Evolutionary conservation across 2,888 invertebrate species (phyloP).

Genomic region (Autographa gamma): DNA sequence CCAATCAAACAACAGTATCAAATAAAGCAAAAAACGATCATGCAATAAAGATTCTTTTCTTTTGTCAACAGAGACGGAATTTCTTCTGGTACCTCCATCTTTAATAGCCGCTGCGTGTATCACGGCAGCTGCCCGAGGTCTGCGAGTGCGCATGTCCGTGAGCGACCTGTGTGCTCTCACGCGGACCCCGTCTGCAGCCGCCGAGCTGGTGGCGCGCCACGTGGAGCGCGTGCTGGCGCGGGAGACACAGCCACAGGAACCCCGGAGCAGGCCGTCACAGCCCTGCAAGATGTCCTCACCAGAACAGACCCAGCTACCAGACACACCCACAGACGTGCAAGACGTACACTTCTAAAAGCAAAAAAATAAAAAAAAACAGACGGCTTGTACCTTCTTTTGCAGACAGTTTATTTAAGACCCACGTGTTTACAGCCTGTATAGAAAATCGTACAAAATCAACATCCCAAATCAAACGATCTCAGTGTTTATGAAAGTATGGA

Average conservation of each 20-base stretch:
- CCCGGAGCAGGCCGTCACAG: constrained; percentile 71
- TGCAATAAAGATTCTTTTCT: constrained; percentile 13
- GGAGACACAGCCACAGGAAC: constrained; percentile 86
- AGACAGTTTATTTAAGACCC: constrained; percentile 17
- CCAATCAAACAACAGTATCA: constrained; percentile 15
- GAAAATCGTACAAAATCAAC: constrained; percentile 57
- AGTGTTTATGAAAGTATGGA: constrained; percentile 67
- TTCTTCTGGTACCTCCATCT: constrained; percentile 92
- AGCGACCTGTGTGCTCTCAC: constrained; percentile 84
- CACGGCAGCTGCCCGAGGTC: constrained; percentile 91
- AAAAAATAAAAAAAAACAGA: constrained; percentile 3
- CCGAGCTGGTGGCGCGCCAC: constrained; percentile 88
- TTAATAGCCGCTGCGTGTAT: constrained; percentile 92
- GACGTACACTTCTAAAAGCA: constrained; percentile 89
- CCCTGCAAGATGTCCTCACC: constrained; percentile 74
- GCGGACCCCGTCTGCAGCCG: constrained; percentile 83
- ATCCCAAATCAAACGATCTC: constrained; percentile 73
- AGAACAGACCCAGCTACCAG: constrained; percentile 83
- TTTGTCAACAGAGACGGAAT: constrained; percentile 91
- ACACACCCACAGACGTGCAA: constrained; percentile 91
- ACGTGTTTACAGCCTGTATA: constrained; percentile 19
- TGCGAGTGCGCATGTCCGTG: constrained; percentile 84
- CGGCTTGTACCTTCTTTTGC: constrained; percentile 17
- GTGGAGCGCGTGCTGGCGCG: constrained; percentile 89
- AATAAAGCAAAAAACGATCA: constrained; percentile 10